Evolutionary conservation across 2,888 invertebrate genomes (phyloP).

Genomic region (Oscheius sp.): DNA sequence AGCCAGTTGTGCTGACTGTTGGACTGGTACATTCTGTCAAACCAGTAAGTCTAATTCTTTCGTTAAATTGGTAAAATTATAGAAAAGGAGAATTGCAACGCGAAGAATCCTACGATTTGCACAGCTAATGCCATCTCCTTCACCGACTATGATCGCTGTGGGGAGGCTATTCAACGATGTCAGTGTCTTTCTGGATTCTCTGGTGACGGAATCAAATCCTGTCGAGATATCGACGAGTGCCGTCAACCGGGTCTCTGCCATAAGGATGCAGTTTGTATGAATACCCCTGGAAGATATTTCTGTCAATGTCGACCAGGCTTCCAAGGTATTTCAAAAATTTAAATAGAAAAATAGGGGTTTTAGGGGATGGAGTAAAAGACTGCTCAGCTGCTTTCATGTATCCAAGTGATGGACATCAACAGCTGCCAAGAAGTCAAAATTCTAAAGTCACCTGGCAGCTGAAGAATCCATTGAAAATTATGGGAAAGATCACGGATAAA

Average conservation of each 20-base stretch:
- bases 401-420: conserved; percentile 55
- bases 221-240: conserved; percentile 68
- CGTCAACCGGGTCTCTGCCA: conserved; percentile 58
- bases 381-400: conserved; percentile 63
- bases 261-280: conserved; percentile 63
- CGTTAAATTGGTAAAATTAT: neutral
- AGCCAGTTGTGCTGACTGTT: conserved; percentile 61
- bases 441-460: conserved; percentile 60
- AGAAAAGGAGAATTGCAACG: conserved; percentile 17
- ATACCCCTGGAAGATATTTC: conserved; percentile 69
- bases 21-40: conserved; percentile 62
- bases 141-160: conserved; percentile 66
- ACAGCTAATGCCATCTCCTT: conserved; percentile 68
- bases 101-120: conserved; percentile 38
- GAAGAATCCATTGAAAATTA: conserved; percentile 60
- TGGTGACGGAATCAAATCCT: conserved; percentile 65
- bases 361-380: conserved; percentile 62
- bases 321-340: conserved; percentile 11
- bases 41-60: conserved; percentile 60
- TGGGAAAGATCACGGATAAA: conserved; percentile 57
- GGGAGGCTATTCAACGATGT: conserved; percentile 66
- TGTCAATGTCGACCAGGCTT: conserved; percentile 59
- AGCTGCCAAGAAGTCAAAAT: conserved; percentile 56
- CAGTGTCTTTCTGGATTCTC: conserved; percentile 67
- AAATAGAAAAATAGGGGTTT: conserved; percentile 1